Base-by-base conservation (phyloP, 2,797 vertebrate genomes). In the Jordanella pulchra region DNA sequence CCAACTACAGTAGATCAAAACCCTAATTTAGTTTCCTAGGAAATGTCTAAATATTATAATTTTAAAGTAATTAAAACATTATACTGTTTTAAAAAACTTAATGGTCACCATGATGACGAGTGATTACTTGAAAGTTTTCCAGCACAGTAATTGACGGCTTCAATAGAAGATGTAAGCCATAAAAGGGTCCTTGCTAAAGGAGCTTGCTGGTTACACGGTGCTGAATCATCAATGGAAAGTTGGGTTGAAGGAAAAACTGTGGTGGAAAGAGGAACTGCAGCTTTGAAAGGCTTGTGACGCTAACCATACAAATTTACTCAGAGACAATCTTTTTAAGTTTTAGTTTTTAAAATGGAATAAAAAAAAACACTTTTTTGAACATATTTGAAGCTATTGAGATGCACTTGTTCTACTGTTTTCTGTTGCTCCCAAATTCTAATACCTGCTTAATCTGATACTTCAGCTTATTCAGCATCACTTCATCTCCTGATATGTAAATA, bases 401-500 rank as follows among this genome's bases (percentile, higher is more conserved):
- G 58, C 18, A 39, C 21, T 11, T 39, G 17, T 48, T 18, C 13
- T 39, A 35, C 21, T 23, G 32, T 61, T 61, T 61, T 35, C 10
- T 39, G 14, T n/a, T n/a, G 58, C 9, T 51, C 48, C 35, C 1
- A 3, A 56, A 25, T 56, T 71, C 25, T 48, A 64, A 85, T 63
- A 18, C 45, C 51, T 48, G 35, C 6, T 6, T 39, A 39, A 39
- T 39, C 35, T 35, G 35, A 35, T 65, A 32, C 56, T 69, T 82
- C 69, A 69, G 23, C 58, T 25, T 3, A 60, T 61, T 72, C 80
- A 75, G 73, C 72, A 61, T 72, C 72, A 76, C 61, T 76, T 67
- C 65, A 65, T 76, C 65, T 71, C 80, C 71, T 72, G 58, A 71
- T 72, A 39, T 90, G 86, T 93, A 88, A 84, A 91, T 91, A 90